Base-by-base conservation (phyloP, 2,797 vertebrate genomes). In the Sebastes baramenuke region DNA sequence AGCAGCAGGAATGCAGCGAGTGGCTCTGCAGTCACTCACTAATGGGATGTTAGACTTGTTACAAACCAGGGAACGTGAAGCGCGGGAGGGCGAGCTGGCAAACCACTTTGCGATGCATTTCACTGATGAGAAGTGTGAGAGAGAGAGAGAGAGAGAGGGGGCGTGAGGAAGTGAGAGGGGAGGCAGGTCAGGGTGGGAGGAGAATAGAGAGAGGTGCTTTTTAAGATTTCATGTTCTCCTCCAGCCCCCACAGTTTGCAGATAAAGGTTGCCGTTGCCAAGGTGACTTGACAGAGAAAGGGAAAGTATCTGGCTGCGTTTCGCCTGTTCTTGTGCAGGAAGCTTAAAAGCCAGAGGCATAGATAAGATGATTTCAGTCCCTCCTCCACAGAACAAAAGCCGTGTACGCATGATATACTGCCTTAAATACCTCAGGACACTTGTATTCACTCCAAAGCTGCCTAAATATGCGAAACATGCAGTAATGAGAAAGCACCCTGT, bases 181-280 rank as follows among this genome's bases (percentile, higher is more conserved):
- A 83, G 85, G 77, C 80, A 81, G 77, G 71, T 59, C 75, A 29
- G 61, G 59, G 25, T 69, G 60, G 67, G 59, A 42, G 36, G 67
- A 38, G 32, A 27, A 55, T 5, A 79, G 79, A 58, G 72, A 77
- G 86, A 85, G 78, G 81, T 88, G 83, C 87, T 94, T 93, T 94
- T 94, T 93, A 90, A 95, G 95, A 96, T 95, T 95, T 94, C 93
- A 90, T 93, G 89, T 92, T 94, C 91, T 94, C 84, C 93, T 94
- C 86, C 93, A 93, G 93, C 86, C 93, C 89, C 95, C 90, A 91
- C 79, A 89, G 88, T 96, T 94, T 92, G 82, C 90, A 95, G 95
- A 96, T 95, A 96, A 95, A 96, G 96, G 96, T 97, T 96, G 95
- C 75, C 79, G 97, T 98, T 98, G 95, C 95, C 95, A 96, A 88